Evolutionary conservation across 2,797 vertebrate species (phyloP).

Genomic region (Alcedo atthis): DNA sequence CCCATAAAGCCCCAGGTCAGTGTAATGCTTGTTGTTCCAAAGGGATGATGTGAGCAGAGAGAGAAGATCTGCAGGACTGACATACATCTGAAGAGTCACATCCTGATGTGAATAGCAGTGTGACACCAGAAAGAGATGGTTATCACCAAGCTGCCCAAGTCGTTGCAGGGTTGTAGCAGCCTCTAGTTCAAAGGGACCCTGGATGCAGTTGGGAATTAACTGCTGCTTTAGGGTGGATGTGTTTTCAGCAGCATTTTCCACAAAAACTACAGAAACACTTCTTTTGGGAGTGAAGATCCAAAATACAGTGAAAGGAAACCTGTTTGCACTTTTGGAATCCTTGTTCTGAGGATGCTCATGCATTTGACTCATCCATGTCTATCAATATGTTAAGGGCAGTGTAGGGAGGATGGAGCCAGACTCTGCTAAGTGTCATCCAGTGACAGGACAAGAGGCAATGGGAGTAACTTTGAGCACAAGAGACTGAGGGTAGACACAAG

Average conservation of each 20-base stretch:
- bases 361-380: not conserved
- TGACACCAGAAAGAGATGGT: slow-evolving; percentile 30
- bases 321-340: not conserved
- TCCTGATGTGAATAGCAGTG: slow-evolving; percentile 40
- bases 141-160: not conserved
- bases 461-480: too few relatives aligned
- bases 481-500: too few relatives aligned
- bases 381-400: too few relatives aligned
- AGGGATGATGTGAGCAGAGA: not conserved
- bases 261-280: not conserved
- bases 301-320: not conserved
- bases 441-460: too few relatives aligned
- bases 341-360: not conserved
- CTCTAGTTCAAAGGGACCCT: slow-evolving; percentile 16
- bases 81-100: slow-evolving; percentile 19
- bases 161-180: not conserved
- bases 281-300: not conserved
- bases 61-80: not conserved
- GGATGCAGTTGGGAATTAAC: not conserved
- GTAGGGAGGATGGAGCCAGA: too few relatives aligned
- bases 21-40: not conserved
- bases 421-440: too few relatives aligned
- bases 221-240: not conserved
- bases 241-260: not conserved
- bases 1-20: not conserved